These are phyloP conservation scores for Hyla sarda DNA, from an alignment of 2,113 vertebrate genomes.

Conservation along the genomic window DNA sequence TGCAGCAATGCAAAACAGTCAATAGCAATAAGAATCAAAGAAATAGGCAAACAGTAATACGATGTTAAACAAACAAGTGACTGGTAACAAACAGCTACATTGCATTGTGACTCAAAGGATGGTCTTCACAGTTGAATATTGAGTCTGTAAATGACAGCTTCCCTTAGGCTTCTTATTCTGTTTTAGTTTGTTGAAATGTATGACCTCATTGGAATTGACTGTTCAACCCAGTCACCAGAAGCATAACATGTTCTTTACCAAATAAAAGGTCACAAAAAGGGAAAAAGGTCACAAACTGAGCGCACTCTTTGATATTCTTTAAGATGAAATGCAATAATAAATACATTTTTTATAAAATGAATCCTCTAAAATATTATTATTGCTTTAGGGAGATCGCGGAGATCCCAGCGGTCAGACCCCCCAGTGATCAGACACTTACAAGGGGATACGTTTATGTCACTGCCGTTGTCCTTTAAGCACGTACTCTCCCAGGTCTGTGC, in stretches of 20 bases:
- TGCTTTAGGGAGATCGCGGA: too few relatives aligned
- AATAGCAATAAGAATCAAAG: not conserved
- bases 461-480: too few relatives aligned
- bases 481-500: too few relatives aligned
- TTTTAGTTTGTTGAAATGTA: not conserved
- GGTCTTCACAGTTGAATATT: not conserved
- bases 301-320: too few relatives aligned
- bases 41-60: not conserved
- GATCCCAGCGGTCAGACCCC: too few relatives aligned
- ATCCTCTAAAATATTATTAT: too few relatives aligned
- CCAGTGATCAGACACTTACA: too few relatives aligned
- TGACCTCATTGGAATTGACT: slow-evolving; percentile 35
- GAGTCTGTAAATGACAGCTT: slow-evolving; percentile 34
- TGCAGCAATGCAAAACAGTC: slow-evolving; percentile 11
- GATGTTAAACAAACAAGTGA: not conserved
- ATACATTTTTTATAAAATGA: too few relatives aligned
- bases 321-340: too few relatives aligned
- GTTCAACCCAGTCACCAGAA: slow-evolving; percentile 23
- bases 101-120: not conserved
- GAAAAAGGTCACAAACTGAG: too few relatives aligned
- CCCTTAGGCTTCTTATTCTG: not conserved
- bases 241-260: slow-evolving; percentile 8
- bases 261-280: too few relatives aligned
- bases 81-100: not conserved
- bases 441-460: too few relatives aligned